Percentiles rank a stretch among this genome's conserved stretches.
Evolutionary conservation across 1,140 invertebrate species (phyloP).

Genomic region (Mylabris phalerata): DNA sequence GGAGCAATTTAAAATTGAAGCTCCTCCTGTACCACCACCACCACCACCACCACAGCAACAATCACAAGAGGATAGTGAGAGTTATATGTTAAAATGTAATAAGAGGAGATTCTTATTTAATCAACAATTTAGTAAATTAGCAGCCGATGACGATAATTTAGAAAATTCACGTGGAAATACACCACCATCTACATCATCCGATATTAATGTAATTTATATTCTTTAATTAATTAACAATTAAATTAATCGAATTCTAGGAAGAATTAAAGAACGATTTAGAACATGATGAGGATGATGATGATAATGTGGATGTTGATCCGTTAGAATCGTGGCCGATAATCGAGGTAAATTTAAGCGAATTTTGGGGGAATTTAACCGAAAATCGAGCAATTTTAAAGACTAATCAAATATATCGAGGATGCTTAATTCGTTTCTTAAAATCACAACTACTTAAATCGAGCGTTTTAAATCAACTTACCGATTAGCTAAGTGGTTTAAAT

Average conservation of each 20-base stretch:
- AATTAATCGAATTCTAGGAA: background rate
- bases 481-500: no score
- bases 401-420: no score
- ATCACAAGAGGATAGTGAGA: background rate
- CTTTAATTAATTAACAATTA: background rate
- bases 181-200: constrained; percentile 28
- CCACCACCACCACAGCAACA: no score
- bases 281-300: background rate
- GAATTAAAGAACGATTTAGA: no score
- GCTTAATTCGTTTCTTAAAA: no score
- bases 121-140: constrained; percentile 37
- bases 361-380: no score
- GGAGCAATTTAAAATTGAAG: constrained; percentile 33
- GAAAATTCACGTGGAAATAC: constrained; percentile 31
- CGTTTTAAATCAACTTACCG: no score
- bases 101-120: background rate
- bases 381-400: no score
- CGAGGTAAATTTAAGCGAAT: no score
- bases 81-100: background rate
- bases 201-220: constrained; percentile 15
- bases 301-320: background rate
- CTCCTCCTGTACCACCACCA: background rate
- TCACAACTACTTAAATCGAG: no score
- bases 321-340: no score
- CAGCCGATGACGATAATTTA: constrained; percentile 29